Percentiles rank a stretch among this genome's conserved stretches.
These are phyloP conservation scores for Trachelus iudaicus DNA, from an alignment of 2,888 invertebrate genomes.

Conservation along the genomic window DNA sequence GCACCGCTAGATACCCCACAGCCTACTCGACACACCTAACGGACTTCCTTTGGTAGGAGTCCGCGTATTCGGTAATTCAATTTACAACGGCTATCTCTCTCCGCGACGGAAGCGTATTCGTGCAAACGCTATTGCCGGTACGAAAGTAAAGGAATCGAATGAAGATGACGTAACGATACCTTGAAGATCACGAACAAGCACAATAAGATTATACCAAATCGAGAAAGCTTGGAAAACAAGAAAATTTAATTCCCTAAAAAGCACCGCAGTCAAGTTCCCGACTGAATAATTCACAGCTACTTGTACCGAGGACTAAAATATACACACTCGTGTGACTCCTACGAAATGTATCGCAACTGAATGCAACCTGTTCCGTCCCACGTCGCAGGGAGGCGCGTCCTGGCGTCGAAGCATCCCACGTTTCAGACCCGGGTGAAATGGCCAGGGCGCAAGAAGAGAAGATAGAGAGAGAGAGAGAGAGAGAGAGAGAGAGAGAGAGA, in stretches of 20 bases:
- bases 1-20: slow-evolving; percentile 49
- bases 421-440: not conserved
- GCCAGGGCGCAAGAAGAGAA: not conserved
- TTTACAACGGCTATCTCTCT: slow-evolving; percentile 35
- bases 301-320: too few species aligned
- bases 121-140: too few species aligned
- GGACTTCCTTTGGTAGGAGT: slow-evolving; percentile 60
- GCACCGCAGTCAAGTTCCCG: too few species aligned
- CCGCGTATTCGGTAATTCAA: slow-evolving; percentile 48
- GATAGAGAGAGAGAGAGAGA: not conserved
- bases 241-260: not conserved
- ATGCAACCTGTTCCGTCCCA: not conserved
- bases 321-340: not conserved
- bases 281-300: too few species aligned
- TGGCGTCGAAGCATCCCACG: not conserved
- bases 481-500: not conserved
- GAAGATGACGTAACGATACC: not conserved
- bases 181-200: not conserved
- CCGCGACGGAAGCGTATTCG: slow-evolving; percentile 26
- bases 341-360: not conserved
- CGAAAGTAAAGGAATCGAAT: not conserved
- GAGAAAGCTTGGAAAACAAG: not conserved
- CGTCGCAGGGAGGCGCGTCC: too few species aligned
- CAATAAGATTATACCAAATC: not conserved
- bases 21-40: slow-evolving; percentile 55